A percentile compares a stretch with the other conserved stretches of the same genome.
Evolutionary conservation across 2,797 vertebrate species (phyloP).

Genomic region (Salarias fasciatus): DNA sequence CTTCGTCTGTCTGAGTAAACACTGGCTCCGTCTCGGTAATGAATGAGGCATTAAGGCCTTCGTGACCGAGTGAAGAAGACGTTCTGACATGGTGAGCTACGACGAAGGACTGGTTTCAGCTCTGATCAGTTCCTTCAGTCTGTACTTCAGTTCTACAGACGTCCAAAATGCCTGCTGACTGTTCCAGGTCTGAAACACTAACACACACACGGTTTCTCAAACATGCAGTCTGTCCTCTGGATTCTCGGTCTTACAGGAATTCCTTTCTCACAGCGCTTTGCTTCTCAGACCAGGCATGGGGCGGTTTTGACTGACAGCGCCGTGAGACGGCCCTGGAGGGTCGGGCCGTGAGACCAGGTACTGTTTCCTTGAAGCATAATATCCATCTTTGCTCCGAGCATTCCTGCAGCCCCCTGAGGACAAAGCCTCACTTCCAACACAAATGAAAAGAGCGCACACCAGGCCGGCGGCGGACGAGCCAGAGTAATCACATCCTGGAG

Average conservation of each 20-base stretch:
- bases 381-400: conserved; percentile 54
- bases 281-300: conserved; percentile 49
- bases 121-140: too few species aligned
- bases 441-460: conserved; percentile 45
- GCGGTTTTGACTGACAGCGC: conserved; percentile 53
- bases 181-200: too few species aligned
- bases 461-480: conserved; percentile 44
- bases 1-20: too few species aligned
- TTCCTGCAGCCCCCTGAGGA: conserved; percentile 46
- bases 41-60: too few species aligned
- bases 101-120: too few species aligned
- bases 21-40: too few species aligned
- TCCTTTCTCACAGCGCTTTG: conserved; percentile 48
- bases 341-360: conserved; percentile 65
- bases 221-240: not conserved
- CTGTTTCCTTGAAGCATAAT: conserved; percentile 59
- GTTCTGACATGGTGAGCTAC: too few species aligned
- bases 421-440: conserved; percentile 55
- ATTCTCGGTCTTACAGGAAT: not conserved
- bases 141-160: not conserved
- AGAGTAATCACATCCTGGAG: conserved; percentile 63
- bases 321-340: conserved; percentile 47
- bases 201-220: not conserved
- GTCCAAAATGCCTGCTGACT: conserved; percentile 5
- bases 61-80: too few species aligned